These are phyloP conservation scores for Lepidocyrtoides sp. DNA, from an alignment of 2,888 invertebrate genomes.

Conservation along the genomic window DNA sequence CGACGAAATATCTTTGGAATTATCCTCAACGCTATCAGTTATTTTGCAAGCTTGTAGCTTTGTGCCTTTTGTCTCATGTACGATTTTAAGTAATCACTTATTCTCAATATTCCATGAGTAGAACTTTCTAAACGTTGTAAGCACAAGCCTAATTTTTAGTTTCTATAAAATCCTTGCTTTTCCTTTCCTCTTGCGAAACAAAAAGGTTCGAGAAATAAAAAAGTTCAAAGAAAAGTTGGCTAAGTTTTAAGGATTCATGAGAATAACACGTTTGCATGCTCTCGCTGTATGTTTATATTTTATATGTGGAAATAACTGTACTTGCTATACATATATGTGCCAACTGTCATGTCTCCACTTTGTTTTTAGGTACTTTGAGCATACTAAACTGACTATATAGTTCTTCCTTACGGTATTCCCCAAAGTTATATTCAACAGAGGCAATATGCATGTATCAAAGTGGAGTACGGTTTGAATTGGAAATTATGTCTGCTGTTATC, in stretches of 20 bases:
- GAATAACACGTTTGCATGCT: no score
- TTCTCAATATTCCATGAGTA: not conserved
- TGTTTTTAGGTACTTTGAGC: not conserved
- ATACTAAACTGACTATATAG: not conserved
- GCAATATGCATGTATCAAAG: conserved; percentile 8
- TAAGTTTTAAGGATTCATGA: not conserved
- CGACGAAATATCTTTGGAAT: not conserved
- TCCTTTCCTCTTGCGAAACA: conserved; percentile 24
- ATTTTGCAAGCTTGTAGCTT: not conserved
- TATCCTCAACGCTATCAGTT: conserved; percentile 12
- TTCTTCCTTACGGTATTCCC: conserved; percentile 22
- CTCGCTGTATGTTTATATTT: not conserved
- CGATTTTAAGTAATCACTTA: not conserved
- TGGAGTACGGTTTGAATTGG: not conserved
- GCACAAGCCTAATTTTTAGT: not conserved
- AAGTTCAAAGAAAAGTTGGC: not conserved
- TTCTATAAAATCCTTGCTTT: not conserved
- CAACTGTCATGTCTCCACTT: conserved; percentile 41
- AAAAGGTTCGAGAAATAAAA: conserved; percentile 27
- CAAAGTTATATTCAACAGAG: conserved; percentile 29
- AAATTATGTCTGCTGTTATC: conserved; percentile 36
- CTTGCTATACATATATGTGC: conserved; percentile 46
- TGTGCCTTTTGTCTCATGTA: not conserved
- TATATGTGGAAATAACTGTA: conserved; percentile 20
- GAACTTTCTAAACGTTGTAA: conserved; percentile 24